Base-by-base conservation (phyloP, 2,888 invertebrate genomes). In the Trichopoda pennipes region DNA sequence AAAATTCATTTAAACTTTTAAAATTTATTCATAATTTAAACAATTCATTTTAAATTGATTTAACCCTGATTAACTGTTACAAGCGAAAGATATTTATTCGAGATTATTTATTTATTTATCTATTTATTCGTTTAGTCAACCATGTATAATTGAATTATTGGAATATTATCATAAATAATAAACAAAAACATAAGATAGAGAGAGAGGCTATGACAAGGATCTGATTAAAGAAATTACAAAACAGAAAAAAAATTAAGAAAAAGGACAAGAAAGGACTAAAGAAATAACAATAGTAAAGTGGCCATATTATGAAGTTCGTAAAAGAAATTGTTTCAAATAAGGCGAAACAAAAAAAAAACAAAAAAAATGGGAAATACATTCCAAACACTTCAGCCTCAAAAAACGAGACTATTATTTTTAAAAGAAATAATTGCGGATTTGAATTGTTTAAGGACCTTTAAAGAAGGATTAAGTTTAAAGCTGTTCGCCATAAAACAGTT, bases 91-190 rank as follows among this genome's bases (percentile, higher is more conserved):
- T 32, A 68, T 76, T 19, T 23, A 17, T 7, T 16, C 14, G 28
- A 19, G 44, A n/a, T n/a, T n/a, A n/a, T n/a, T 12, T 49, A 58
- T 73, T 73, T 63, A 73, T 63, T 63, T 70, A 70, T 73, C 44
- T 63, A 73, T 63, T 63, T 73, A 61, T 66, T 7, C 70, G 55
- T 35, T 72, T 51, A 79, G 49, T 79, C 79, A 79, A 82, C 60
- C 82, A 53, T 79, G 51, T 68, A 79, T 79, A 82, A 82, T 82
- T 82, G 82, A 79, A 82, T 75, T 72, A 61, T 72, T 68, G 63
- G 68, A 76, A 74, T 69, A 75, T 74, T 70, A 58, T 42, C 74
- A 74, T 32, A 61, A 75, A 82, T 60, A 38, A 79, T 49, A 78
- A 74, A 70, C 35, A 66, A 21, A 55, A 49, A 35, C 64, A 55